These are phyloP conservation scores for Brachypalpus laphriformis DNA, from an alignment of 2,888 invertebrate genomes.

Conservation along the genomic window DNA sequence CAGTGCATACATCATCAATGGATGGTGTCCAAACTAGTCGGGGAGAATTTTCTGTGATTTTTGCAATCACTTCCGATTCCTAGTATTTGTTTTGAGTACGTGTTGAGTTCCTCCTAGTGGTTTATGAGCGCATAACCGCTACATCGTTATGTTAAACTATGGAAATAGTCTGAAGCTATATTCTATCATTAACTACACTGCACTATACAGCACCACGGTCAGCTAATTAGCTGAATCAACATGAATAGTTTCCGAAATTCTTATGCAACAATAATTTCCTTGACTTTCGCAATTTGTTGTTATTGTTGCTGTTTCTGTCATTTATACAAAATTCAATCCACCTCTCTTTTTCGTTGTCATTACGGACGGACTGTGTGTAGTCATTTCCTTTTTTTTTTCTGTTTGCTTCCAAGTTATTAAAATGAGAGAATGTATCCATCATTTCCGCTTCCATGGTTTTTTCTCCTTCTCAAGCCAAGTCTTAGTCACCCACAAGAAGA, in stretches of 20 bases:
- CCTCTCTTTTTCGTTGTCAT: conserved; percentile 22
- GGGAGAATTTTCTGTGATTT: too few relatives aligned
- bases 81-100: too few relatives aligned
- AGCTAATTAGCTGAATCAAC: neutral
- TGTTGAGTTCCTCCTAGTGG: too few relatives aligned
- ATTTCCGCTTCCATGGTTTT: conserved; percentile 83
- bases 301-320: conserved; percentile 2
- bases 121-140: too few relatives aligned
- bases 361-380: conserved; percentile 10
- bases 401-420: conserved; percentile 54
- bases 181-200: neutral
- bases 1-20: too few relatives aligned
- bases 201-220: neutral
- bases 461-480: conserved; percentile 52
- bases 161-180: too few relatives aligned
- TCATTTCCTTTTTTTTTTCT: conserved; percentile 48
- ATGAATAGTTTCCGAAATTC: neutral
- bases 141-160: too few relatives aligned
- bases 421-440: conserved; percentile 80
- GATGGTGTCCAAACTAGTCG: too few relatives aligned
- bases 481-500: conserved; percentile 63
- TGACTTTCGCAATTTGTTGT: conserved; percentile 8
- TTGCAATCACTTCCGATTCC: too few relatives aligned
- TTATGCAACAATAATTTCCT: conserved; percentile 34
- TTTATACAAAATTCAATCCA: conserved; percentile 19